Base-by-base conservation (phyloP, 2,113 vertebrate species). In the Oreocharis arfaki region DNA sequence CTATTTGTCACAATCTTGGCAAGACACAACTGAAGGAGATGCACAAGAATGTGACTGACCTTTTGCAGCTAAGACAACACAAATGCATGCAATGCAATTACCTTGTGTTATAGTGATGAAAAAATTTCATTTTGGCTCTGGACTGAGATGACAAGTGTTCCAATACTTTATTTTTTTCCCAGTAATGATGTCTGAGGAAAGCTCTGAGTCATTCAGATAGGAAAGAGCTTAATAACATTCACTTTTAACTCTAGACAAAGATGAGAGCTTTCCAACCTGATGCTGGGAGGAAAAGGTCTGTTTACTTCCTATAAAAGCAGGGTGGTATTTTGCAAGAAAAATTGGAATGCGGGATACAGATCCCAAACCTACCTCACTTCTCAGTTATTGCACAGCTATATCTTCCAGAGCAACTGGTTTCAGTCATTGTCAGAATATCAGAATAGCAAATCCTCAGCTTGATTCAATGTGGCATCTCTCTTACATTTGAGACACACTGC, bases 11-110 rank as follows among this genome's bases (percentile, higher is more conserved):
- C 39, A 77, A 27, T 20, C 47, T 91, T 93, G 93, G 87, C 82
- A 86, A 88, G 75, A 68, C 23, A 63, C 5, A 47, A 3, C 37
- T 80, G 63, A 67, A 61, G 35, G 53, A 96, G 47, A 33, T 59
- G 22, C 82, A 49, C 59, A 83, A 70, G 55, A 22, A 69, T 85
- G 63, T 63, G 47, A 65, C 41, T 74, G 82, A 94, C 50, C 84
- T 95, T 96, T 84, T 85, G 84, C 70, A 84, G 16, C 52, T 33
- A 63, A 89, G 89, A 83, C 50, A 69, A 83, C 90, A 70, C 42
- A 63, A 95, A 75, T 42, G 4, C 59, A 77, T 90, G 63, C 75
- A 93, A 87, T 67, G 46, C 82, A 93, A 95, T 91, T 93, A 86
- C 70, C 33, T 83, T 59, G 35, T 86, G 87, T 77, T 83, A 70